Percentiles rank a stretch among this genome's conserved stretches.
phyloP scores from a whole-genome alignment of 2,797 vertebrate genomes.

The Pantherophis vulpinus region DNA sequence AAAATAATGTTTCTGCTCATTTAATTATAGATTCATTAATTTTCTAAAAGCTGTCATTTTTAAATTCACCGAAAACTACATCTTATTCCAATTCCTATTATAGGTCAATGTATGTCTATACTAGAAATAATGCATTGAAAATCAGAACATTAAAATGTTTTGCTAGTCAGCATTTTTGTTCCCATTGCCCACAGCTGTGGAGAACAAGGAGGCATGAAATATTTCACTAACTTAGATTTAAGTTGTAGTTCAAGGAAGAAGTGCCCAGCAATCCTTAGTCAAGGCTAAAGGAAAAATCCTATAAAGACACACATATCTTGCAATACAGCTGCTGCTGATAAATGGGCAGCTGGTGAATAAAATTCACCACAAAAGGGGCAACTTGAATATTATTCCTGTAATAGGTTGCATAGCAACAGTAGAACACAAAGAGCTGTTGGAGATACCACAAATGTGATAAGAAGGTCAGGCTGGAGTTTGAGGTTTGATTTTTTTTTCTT shows the following conservation, averaged over 20 bases:
- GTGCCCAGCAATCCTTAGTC: background rate
- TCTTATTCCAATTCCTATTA: background rate
- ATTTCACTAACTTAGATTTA: background rate
- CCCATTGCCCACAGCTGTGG: background rate
- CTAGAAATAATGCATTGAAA: background rate
- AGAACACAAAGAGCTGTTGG: background rate
- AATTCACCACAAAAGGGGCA: conserved; percentile 8
- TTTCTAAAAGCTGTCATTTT: background rate
- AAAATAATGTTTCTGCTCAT: background rate
- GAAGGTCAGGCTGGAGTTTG: background rate
- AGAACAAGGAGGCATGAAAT: background rate
- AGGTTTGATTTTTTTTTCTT: background rate
- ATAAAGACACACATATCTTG: background rate
- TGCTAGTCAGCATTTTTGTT: background rate
- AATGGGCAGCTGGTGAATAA: conserved; percentile 3
- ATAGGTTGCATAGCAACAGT: conserved; percentile 20
- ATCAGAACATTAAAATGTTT: background rate
- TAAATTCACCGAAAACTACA: background rate
- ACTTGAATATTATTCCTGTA: background rate
- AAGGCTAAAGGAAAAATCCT: background rate
- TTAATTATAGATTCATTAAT: background rate
- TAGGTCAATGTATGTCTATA: background rate
- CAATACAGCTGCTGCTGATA: background rate
- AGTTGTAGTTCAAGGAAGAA: background rate
- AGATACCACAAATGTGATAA: background rate